phyloP scores from a whole-genome alignment of 1,140 invertebrate genomes.

The Tyrophagus putrescentiae region DNA sequence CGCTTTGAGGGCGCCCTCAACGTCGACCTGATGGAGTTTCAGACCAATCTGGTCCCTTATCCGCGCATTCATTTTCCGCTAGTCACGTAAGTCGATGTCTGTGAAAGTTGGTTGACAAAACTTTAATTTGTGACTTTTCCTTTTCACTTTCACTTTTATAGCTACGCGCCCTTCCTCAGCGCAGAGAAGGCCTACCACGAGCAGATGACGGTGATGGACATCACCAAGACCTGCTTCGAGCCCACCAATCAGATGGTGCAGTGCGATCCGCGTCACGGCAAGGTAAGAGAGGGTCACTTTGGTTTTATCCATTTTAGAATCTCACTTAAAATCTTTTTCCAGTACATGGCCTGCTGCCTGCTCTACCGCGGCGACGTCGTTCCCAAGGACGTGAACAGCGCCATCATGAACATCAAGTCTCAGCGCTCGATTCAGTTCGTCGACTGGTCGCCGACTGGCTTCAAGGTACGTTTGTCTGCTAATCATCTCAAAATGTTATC shows the following conservation, averaged over 20 bases:
- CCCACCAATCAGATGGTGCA: slow-evolving; percentile 71
- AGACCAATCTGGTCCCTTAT: slow-evolving; percentile 52
- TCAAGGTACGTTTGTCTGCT: too few relatives aligned
- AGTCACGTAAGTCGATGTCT: too few relatives aligned
- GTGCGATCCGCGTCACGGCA: slow-evolving; percentile 37
- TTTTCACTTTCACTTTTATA: too few relatives aligned
- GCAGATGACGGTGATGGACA: slow-evolving; percentile 58
- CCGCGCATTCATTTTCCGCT: slow-evolving; percentile 48
- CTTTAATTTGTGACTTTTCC: too few relatives aligned
- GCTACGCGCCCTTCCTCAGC: slow-evolving; percentile 66
- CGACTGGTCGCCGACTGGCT: slow-evolving; percentile 36
- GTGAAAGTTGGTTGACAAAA: too few relatives aligned
- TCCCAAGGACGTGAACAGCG: slow-evolving; percentile 62
- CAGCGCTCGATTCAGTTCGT: slow-evolving; percentile 49
- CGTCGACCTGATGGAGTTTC: slow-evolving; percentile 52
- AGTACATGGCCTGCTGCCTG: slow-evolving; percentile 68
- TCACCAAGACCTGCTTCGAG: slow-evolving; percentile 65
- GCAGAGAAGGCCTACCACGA: slow-evolving; percentile 71
- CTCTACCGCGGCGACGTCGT: slow-evolving; percentile 59
- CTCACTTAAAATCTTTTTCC: too few relatives aligned
- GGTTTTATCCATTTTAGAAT: too few relatives aligned
- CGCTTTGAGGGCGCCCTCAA: slow-evolving; percentile 56
- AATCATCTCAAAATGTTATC: too few relatives aligned
- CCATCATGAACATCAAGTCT: slow-evolving; percentile 68
- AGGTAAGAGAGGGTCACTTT: too few relatives aligned